Base-by-base conservation (phyloP, 2,797 vertebrate species). In the Platalea minor region DNA sequence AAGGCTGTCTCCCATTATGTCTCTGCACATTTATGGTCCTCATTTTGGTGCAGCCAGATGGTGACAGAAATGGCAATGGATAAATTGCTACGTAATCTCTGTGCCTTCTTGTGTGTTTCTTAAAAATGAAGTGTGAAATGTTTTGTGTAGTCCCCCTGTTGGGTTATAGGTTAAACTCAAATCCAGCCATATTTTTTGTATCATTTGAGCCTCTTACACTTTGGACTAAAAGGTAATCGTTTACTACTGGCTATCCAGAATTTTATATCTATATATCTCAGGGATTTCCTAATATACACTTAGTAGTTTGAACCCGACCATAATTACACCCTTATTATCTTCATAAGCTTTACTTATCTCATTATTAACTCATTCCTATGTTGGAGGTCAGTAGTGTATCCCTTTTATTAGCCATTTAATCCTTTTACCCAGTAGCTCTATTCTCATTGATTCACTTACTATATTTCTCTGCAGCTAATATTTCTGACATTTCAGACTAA, bases 391-490 rank as follows among this genome's bases (percentile, higher is more conserved):
- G 96, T 57, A 82, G 96, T 85, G 63, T 97, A 95, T 95, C 97
- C 96, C 97, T 97, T 97, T 98, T 98, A 98, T 98, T 98, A 98
- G 97, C 95, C 95, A 98, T 97, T 98, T 98, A 98, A 98, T 98
- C 97, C 97, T 96, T 98, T 97, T 98, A 95, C 97, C 97, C 97
- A 94, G 89, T 93, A 96, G 96, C 97, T 97, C 95, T 84, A 21
- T 95, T 93, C 95, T 93, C 97, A 98, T 97, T 97, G 97, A 98
- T 98, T 97, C 97, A 94, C 96, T 98, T 95, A 96, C 96, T 95
- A 51, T 87, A 88, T 85, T 97, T 96, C 94, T 97, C 95, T 95
- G 91, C 91, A 91, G 96, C 95, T 97, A 96, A 97, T 96, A 97
- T 97, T 96, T 94, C 96, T 98, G 98, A 98, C 97, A 97, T 98